A percentile compares a stretch with the other conserved stretches of the same genome.
These are phyloP conservation scores for Lophochroa leadbeateri DNA, from an alignment of 2,113 vertebrate species.

Conservation along the genomic window DNA sequence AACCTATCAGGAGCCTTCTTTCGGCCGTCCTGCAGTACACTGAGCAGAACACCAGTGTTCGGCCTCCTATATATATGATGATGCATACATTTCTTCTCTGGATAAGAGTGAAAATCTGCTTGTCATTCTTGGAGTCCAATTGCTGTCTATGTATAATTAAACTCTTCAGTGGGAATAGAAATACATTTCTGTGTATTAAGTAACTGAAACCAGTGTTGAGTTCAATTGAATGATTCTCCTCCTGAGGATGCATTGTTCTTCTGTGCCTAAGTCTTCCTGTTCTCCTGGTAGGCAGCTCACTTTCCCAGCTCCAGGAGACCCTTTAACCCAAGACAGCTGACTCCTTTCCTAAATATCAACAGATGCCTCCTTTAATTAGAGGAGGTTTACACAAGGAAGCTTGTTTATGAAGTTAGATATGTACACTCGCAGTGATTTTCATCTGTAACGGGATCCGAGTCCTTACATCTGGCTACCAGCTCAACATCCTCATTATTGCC, in stretches of 20 bases:
- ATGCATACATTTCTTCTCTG: background rate
- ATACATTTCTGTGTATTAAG: background rate
- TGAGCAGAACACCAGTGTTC: no score
- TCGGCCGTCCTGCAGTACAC: no score
- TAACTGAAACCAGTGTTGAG: background rate
- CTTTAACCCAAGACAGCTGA: constrained; percentile 30
- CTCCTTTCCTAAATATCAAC: constrained; percentile 43
- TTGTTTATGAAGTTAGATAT: constrained; percentile 41
- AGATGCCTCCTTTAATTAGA: constrained; percentile 45
- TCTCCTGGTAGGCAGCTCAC: background rate
- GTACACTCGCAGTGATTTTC: background rate
- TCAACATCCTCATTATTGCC: background rate
- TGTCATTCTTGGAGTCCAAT: background rate
- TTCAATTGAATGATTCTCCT: background rate
- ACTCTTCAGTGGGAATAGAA: background rate
- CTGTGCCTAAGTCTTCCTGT: background rate
- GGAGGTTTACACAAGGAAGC: constrained; percentile 24
- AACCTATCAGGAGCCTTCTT: no score
- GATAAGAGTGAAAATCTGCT: background rate
- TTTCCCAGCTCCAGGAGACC: constrained; percentile 41
- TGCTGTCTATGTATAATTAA: background rate
- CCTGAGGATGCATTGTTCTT: background rate
- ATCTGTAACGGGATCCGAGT: background rate
- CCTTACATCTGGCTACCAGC: constrained; percentile 2
- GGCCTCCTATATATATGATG: accelerated